Percentiles rank a stretch among this genome's conserved stretches.
Evolutionary conservation across 2,113 vertebrate genomes (phyloP).

Genomic region (Sylvilagus bachmani): DNA sequence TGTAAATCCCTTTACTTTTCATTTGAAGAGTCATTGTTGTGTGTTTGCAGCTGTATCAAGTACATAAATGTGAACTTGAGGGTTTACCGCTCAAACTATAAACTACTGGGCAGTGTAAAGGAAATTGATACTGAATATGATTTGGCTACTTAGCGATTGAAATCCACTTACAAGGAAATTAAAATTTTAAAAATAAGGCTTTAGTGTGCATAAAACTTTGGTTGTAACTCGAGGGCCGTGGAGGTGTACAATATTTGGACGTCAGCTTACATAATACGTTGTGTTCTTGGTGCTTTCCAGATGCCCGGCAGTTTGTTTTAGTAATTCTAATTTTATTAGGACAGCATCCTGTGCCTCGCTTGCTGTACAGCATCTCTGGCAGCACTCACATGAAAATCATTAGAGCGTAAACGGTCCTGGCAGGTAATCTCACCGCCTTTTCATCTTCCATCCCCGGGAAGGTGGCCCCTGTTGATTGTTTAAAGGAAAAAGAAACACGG

Average conservation of each 20-base stretch:
- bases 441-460: slow-evolving; percentile 83
- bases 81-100: slow-evolving; percentile 25
- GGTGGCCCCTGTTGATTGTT: slow-evolving; percentile 79
- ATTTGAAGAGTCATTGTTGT: slow-evolving; percentile 45
- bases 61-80: slow-evolving; percentile 55
- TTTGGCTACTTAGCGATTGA: slow-evolving; percentile 74
- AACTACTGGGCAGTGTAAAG: slow-evolving; percentile 57
- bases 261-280: slow-evolving; percentile 71
- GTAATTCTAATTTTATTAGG: slow-evolving; percentile 86
- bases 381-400: slow-evolving; percentile 83
- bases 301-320: slow-evolving; percentile 82
- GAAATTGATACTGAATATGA: slow-evolving; percentile 68
- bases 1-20: slow-evolving; percentile 48
- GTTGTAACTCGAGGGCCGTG: slow-evolving; percentile 17
- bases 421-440: slow-evolving; percentile 82
- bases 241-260: slow-evolving; percentile 67
- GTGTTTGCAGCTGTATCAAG: slow-evolving; percentile 12
- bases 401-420: slow-evolving; percentile 86
- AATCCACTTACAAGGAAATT: slow-evolving; percentile 74
- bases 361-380: slow-evolving; percentile 71
- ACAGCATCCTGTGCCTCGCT: slow-evolving; percentile 69
- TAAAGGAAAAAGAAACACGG: slow-evolving; percentile 70
- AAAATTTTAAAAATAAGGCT: slow-evolving; percentile 61
- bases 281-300: slow-evolving; percentile 79
- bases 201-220: slow-evolving; percentile 38